Evolutionary conservation across 2,113 vertebrate genomes (phyloP), one percentile per base, ranked within the genome.

Genomic region (Anolis carolinensis): DNA sequence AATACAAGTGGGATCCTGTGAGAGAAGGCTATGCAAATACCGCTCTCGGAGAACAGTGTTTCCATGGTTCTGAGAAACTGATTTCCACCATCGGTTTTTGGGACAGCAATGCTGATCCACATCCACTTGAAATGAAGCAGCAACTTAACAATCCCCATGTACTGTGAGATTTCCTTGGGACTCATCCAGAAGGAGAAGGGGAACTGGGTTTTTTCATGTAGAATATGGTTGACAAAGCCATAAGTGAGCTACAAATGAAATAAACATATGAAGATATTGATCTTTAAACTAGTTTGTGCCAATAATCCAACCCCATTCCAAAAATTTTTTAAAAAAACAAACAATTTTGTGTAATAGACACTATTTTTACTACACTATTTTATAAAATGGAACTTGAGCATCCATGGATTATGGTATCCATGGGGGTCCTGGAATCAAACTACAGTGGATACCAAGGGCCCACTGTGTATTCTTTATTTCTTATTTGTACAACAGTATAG

Each of bases 101-200:
- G 73, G 2, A n/a, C 73, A 52, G 77, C 9, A 13, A 84, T 39
- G 16, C 83, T 74, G 10, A 84, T 25, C 83, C 83, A 84, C 0
- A 62, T 85, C 83, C 83, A 85, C 4, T 25, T 50, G 25, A 85
- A 85, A 78, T 85, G 30, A 13, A 68, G 83, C 1, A 85, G 83
- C n/a, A 85, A 20, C 83, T 85, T 67, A 2, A 78, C 10, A 8
- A 85, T 77, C 4, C 83, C 83, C 62, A 50, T 4, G 4, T 78
- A 68, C 11, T 85, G 74, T 25, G 62, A 23, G 16, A 30, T 32
- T 52, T 77, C 83, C 27, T 78, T 77, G 18, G 83, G 83, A 10
- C 44, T 78, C 74, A 85, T 85, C 83, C 62, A 78, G 44, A 36
- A 85, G 48, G 62, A 78, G 50, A n/a, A 78, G 14, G 44, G 39